A percentile compares a stretch with the other conserved stretches of the same genome.
Evolutionary conservation across 2,888 invertebrate genomes (phyloP).

Genomic region (Eurytoma adleriae): DNA sequence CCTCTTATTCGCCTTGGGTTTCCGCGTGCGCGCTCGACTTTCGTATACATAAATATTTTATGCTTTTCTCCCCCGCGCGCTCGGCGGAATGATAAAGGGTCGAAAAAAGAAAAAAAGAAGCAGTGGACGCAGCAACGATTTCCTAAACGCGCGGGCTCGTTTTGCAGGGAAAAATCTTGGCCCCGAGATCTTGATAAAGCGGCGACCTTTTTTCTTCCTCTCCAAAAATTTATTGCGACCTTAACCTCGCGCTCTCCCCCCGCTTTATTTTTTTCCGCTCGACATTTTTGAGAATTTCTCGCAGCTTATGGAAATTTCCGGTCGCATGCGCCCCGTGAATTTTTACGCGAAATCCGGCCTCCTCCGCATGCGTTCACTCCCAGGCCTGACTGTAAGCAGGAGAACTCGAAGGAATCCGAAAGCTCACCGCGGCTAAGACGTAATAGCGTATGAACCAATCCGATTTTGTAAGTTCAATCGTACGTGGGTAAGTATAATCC

Average conservation of each 20-base stretch:
- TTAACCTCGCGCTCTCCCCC: conserved; percentile 17
- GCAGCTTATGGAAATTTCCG: conserved; percentile 22
- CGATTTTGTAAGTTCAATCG: conserved; percentile 13
- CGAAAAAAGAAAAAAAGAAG: background rate
- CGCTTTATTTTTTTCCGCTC: conserved; percentile 1
- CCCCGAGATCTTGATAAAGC: conserved; percentile 49
- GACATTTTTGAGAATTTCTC: conserved; percentile 1
- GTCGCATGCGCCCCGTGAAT: too few species aligned
- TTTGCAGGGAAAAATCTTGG: conserved; percentile 39
- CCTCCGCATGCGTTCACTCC: too few species aligned
- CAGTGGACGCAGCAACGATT: conserved; percentile 22
- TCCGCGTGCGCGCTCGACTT: background rate
- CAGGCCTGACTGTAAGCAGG: background rate
- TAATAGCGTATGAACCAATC: conserved; percentile 15
- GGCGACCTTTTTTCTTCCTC: conserved; percentile 8
- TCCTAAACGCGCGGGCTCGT: conserved; percentile 34
- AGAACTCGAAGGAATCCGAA: background rate
- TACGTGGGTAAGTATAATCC: too few species aligned
- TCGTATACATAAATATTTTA: background rate
- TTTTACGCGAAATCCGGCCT: too few species aligned
- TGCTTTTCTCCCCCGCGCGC: background rate
- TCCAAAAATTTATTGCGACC: conserved; percentile 48
- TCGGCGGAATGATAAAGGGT: conserved; percentile 11
- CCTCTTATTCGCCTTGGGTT: too few species aligned
- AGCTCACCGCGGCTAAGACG: background rate